Evolutionary conservation across 1,140 invertebrate species (phyloP).

Genomic region (Hetaerina americana): DNA sequence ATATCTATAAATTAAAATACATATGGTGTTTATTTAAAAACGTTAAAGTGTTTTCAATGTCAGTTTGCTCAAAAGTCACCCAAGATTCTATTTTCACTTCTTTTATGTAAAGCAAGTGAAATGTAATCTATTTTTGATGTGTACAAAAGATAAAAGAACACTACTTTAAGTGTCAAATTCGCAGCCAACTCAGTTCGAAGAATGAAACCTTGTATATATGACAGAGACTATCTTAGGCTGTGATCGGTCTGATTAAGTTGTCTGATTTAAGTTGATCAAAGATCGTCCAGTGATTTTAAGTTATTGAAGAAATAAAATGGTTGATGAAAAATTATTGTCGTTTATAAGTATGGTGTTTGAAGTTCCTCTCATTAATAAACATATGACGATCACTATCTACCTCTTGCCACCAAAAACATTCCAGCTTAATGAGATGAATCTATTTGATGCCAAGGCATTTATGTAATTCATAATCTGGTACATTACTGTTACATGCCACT

Average conservation of each 20-base stretch:
- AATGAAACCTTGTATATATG: slow-evolving; percentile 17
- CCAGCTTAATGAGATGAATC: too few species aligned
- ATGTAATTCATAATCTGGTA: too few species aligned
- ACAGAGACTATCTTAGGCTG: slow-evolving; percentile 20
- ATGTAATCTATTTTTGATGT: slow-evolving; percentile 22
- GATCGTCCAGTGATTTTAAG: slow-evolving; percentile 23
- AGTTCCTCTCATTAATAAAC: too few species aligned
- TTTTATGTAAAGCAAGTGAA: slow-evolving; percentile 18
- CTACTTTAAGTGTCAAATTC: slow-evolving; percentile 15
- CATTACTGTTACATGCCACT: too few species aligned
- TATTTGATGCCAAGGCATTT: too few species aligned
- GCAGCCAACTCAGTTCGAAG: slow-evolving; percentile 15
- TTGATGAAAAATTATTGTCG: not conserved
- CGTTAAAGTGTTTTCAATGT: slow-evolving; percentile 15
- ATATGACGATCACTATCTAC: too few species aligned
- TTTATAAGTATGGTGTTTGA: not conserved
- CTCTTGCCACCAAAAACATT: too few species aligned
- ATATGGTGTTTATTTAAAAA: slow-evolving; percentile 10
- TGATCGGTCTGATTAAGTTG: slow-evolving; percentile 20
- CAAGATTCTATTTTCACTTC: slow-evolving; percentile 24
- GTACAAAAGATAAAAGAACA: slow-evolving; percentile 14
- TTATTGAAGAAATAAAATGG: slow-evolving; percentile 20
- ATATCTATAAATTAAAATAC: not conserved
- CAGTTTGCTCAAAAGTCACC: slow-evolving; percentile 23
- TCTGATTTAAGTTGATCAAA: slow-evolving; percentile 20